phyloP scores from a whole-genome alignment of 2,797 vertebrate species.

The Danio aesculapii region DNA sequence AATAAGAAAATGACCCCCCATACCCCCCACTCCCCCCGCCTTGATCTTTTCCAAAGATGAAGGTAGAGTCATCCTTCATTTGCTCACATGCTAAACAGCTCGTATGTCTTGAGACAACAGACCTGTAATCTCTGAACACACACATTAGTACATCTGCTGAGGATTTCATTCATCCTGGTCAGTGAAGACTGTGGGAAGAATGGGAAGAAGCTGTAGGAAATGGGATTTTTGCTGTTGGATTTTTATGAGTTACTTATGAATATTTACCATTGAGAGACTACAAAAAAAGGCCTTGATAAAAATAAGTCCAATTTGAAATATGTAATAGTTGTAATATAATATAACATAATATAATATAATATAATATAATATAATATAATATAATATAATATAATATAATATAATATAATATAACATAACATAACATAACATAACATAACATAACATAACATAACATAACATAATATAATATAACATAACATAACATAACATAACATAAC shows the following conservation, averaged over 20 bases:
- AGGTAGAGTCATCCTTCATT: conserved; percentile 64
- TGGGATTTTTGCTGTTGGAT: not conserved
- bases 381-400: too few relatives aligned
- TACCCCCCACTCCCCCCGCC: not conserved
- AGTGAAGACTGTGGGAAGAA: too few relatives aligned
- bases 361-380: too few relatives aligned
- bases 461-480: too few relatives aligned
- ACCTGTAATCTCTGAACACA: conserved; percentile 40
- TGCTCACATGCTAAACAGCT: conserved; percentile 56
- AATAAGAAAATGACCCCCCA: conserved; percentile 17
- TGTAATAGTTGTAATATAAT: too few relatives aligned
- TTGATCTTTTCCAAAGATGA: conserved; percentile 47
- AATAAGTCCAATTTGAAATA: not conserved
- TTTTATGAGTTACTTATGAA: not conserved
- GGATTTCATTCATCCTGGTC: conserved; percentile 7
- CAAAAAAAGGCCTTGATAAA: conserved; percentile 35
- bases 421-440: too few relatives aligned
- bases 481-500: too few relatives aligned
- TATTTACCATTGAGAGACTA: conserved; percentile 45
- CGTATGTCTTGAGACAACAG: conserved; percentile 55
- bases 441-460: too few relatives aligned
- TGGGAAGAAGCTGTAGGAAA: not conserved
- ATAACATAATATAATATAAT: too few relatives aligned
- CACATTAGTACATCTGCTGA: conserved; percentile 21
- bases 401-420: too few relatives aligned